Base-by-base conservation (phyloP, 2,888 invertebrate genomes). In the Apamea epomidion region DNA sequence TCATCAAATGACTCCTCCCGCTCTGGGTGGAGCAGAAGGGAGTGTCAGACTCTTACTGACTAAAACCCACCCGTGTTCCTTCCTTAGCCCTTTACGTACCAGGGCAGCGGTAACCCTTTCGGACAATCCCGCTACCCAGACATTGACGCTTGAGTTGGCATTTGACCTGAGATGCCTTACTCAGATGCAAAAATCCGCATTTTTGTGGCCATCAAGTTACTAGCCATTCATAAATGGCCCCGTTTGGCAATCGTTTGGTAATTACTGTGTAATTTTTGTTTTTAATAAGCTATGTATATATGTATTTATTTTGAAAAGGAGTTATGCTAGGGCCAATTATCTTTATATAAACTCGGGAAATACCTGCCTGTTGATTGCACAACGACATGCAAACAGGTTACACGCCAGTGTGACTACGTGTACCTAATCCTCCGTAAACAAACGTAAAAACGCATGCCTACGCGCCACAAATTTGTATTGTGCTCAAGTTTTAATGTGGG, bases 361-460 rank as follows among this genome's bases (percentile, higher is more conserved):
- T 65, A 54, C 29, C 64, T 18, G 6, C 5, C 5, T 29, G 4
- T 25, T 14, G 5, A 45, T 74, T 74, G 32, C 64, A 48, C 45
- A 58, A 74, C 5, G 4, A 0, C 6, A 37, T 58, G 82, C 45
- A 65, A 74, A 37, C 37, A 37, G 25, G 37, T 58, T 82, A 32
- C n/a, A 45, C 25, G 14, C 14, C 3, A 25, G 32, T 21, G 3
- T 7, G 12, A 16, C 29, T 37, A 80, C n/a, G 14, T 5, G 3
- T n/a, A 37, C 21, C 16, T 32, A 25, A 54, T 37, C 25, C n/a
- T n/a, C 25, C 18, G 6, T 37, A n/a, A 54, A 32, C 8, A 51
- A 48, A 71, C 32, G 2, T 25, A 54, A n/a, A 29, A 42, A 74
- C 1, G 4, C 42, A 18, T 32, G 5, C 2, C 3, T 18, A 54